These are phyloP conservation scores for Ictalurus punctatus DNA, from an alignment of 2,113 vertebrate genomes.

Conservation along the genomic window DNA sequence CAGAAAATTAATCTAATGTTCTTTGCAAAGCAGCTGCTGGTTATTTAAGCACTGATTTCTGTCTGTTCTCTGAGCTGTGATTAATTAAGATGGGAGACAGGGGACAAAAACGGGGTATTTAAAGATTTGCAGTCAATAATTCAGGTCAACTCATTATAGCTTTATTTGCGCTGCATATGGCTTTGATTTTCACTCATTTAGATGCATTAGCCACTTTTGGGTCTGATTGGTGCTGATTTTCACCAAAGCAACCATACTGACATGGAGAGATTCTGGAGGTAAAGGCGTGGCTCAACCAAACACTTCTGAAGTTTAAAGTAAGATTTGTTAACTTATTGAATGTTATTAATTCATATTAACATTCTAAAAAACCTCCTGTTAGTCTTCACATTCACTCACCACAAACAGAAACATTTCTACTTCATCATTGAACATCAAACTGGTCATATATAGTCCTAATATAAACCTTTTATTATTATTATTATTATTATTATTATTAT, in stretches of 20 bases:
- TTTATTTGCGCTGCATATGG: conserved; percentile 57
- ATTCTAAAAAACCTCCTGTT: too few relatives aligned
- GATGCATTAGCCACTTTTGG: background rate
- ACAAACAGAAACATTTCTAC: too few relatives aligned
- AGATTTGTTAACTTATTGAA: too few relatives aligned
- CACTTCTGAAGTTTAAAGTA: too few relatives aligned
- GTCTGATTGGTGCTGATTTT: background rate
- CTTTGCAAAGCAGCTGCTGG: conserved; percentile 72
- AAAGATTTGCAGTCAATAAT: conserved; percentile 71
- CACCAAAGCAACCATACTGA: background rate
- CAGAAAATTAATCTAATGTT: conserved; percentile 76
- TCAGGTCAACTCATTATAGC: conserved; percentile 64
- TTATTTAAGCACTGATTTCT: conserved; percentile 72
- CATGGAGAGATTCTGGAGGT: background rate
- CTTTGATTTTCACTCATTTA: conserved; percentile 36
- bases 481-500: too few relatives aligned
- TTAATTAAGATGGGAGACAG: conserved; percentile 72
- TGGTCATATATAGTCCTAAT: too few relatives aligned
- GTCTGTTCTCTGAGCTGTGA: conserved; percentile 65
- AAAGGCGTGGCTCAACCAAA: background rate
- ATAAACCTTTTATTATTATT: too few relatives aligned
- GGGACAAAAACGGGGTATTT: conserved; percentile 52
- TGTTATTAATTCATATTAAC: too few relatives aligned
- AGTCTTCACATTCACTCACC: too few relatives aligned
- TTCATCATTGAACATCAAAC: too few relatives aligned